A percentile compares a stretch with the other conserved stretches of the same genome.
These are phyloP conservation scores for Trematomus loennbergii DNA, from an alignment of 2,113 vertebrate genomes.

Conservation along the genomic window DNA sequence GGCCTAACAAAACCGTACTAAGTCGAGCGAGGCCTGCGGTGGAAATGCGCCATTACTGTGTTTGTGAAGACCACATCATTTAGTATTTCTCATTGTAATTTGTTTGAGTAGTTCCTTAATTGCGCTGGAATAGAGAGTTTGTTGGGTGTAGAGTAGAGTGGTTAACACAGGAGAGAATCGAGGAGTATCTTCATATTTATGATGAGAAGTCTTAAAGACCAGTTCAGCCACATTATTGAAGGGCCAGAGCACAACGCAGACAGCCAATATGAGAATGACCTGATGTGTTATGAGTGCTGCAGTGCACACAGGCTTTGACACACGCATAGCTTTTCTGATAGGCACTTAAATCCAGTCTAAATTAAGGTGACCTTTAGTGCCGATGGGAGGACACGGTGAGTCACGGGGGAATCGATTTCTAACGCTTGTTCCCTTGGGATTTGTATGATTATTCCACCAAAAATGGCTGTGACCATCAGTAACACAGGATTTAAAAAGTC, in stretches of 20 bases:
- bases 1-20: no score
- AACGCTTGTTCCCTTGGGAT: background rate
- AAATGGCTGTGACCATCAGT: background rate
- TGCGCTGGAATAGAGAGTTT: no score
- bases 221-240: slow-evolving; percentile 12
- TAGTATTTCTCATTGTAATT: no score
- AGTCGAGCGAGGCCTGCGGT: no score
- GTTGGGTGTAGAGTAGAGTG: no score
- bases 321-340: background rate
- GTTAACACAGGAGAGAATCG: no score
- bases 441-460: background rate
- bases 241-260: background rate
- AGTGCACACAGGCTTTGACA: background rate
- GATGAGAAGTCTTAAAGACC: background rate
- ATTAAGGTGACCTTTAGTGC: background rate
- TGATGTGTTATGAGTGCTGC: slow-evolving; percentile 4
- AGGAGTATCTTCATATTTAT: no score
- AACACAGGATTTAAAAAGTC: background rate
- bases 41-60: no score
- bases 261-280: slow-evolving; percentile 1
- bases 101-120: no score
- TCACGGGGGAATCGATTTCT: no score
- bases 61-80: no score
- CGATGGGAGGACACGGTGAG: background rate
- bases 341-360: background rate